Percentiles rank a stretch among this genome's conserved stretches.
Conservation (phyloP, 2,888 invertebrate genomes). For the Hypercompe scribonia region DNA sequence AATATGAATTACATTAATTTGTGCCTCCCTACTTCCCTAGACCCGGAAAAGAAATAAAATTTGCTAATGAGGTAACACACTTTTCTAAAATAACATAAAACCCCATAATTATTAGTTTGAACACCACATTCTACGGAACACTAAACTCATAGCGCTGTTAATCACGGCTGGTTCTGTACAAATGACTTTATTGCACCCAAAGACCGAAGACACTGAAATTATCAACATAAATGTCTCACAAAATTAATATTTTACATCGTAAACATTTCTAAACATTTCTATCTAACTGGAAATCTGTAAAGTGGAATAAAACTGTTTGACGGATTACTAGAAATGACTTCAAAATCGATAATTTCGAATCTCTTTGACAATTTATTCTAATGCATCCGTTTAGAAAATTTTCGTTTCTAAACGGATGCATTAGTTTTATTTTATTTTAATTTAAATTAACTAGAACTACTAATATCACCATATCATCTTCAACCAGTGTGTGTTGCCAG, state of each 20-base stretch:
- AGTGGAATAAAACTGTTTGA: constrained; percentile 31
- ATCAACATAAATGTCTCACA: constrained; percentile 39
- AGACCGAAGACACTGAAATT: constrained; percentile 32
- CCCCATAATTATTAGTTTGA: constrained; percentile 1
- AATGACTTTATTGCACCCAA: constrained; percentile 47
- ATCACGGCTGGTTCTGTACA: constrained; percentile 8
- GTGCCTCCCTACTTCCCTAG: too few species aligned
- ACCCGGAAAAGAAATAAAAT: neutral
- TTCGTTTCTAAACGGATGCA: too few species aligned
- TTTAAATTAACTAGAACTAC: too few species aligned
- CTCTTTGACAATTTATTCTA: neutral
- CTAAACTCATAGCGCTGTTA: constrained; percentile 11
- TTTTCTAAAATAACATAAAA: constrained; percentile 11
- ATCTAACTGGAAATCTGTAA: constrained; percentile 43
- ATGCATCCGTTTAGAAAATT: too few species aligned
- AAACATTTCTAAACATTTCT: constrained; percentile 43
- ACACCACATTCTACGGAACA: constrained; percentile 14
- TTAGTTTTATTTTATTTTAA: too few species aligned
- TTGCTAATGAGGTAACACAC: neutral
- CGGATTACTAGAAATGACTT: constrained; percentile 26
- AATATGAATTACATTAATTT: too few species aligned
- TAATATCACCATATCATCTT: too few species aligned
- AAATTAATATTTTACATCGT: constrained; percentile 45
- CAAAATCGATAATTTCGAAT: constrained; percentile 3
- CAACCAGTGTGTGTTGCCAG: too few species aligned